A percentile compares a stretch with the other conserved stretches of the same genome.
phyloP scores from a whole-genome alignment of 1,140 invertebrate species.

The Ectropis grisescens region DNA sequence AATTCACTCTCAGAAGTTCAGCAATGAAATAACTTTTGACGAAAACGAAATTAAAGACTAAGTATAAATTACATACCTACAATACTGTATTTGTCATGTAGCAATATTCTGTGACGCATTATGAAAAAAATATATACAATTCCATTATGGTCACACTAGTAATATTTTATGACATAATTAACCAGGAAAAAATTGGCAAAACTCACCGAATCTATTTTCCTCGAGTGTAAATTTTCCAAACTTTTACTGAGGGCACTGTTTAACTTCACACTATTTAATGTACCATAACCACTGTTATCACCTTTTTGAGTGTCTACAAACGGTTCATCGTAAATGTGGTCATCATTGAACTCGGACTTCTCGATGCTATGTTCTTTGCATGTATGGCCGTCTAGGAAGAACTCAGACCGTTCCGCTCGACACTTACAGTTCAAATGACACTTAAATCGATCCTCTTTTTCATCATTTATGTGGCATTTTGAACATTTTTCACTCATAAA shows the following conservation, averaged over 20 bases:
- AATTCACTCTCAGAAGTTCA: too few relatives aligned
- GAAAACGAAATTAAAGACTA: too few relatives aligned
- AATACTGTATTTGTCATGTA: too few relatives aligned
- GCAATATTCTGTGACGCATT: too few relatives aligned
- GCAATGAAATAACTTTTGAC: too few relatives aligned
- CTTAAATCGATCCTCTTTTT: slow-evolving; percentile 37
- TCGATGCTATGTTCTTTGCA: too few relatives aligned
- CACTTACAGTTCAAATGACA: slow-evolving; percentile 59
- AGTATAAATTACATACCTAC: too few relatives aligned
- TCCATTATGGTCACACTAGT: too few relatives aligned
- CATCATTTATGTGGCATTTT: slow-evolving; percentile 41
- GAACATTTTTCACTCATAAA: slow-evolving; percentile 32
- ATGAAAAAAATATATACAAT: too few relatives aligned
- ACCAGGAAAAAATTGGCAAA: too few relatives aligned
- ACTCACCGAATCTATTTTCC: slow-evolving; percentile 27
- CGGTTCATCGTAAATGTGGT: slow-evolving; percentile 58
- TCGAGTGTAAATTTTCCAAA: slow-evolving; percentile 31
- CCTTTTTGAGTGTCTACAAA: slow-evolving; percentile 13
- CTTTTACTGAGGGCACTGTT: slow-evolving; percentile 29
- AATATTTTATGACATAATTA: too few relatives aligned
- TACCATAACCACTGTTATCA: slow-evolving; percentile 31
- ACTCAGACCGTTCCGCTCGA: slow-evolving; percentile 30
- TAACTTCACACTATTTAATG: slow-evolving; percentile 27
- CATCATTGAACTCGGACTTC: slow-evolving; percentile 7
- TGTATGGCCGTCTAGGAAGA: slow-evolving; percentile 34